phyloP scores from a whole-genome alignment of 37 sponge, comb jelly and placozoan genomes.

The Petrosia ficiformis region DNA sequence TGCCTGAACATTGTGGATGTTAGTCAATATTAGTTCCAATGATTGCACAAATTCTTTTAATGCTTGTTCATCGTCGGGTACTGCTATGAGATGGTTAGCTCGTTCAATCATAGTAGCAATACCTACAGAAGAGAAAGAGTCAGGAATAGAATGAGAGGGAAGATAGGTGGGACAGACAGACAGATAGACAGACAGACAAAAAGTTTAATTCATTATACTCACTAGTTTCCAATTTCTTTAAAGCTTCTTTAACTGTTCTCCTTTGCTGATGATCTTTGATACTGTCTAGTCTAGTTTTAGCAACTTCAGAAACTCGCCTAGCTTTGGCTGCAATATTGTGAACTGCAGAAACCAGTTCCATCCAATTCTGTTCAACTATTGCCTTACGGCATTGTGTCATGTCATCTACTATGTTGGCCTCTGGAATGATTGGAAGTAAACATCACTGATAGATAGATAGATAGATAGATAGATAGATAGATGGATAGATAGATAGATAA shows the following conservation, averaged over 20 bases:
- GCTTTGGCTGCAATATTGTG: constrained; percentile 49
- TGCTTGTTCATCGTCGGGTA: constrained; percentile 3
- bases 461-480: too few species aligned
- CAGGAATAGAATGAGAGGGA: too few species aligned
- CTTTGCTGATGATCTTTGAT: constrained; percentile 44
- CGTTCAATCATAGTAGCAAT: constrained; percentile 19
- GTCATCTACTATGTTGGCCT: constrained; percentile 69
- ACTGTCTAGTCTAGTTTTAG: constrained; percentile 18
- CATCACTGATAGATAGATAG: not conserved
- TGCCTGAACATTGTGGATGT: constrained; percentile 31
- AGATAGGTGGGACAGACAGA: too few species aligned
- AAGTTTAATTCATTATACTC: too few species aligned
- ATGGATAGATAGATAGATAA: too few species aligned
- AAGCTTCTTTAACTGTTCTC: constrained; percentile 29
- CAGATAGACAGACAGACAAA: too few species aligned
- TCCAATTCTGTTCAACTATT: constrained; percentile 27
- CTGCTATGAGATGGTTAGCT: constrained; percentile 6
- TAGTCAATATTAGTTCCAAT: constrained; percentile 18
- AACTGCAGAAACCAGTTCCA: constrained; percentile 32
- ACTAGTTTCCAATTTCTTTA: constrained; percentile 58
- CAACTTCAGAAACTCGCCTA: constrained; percentile 51
- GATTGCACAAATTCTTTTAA: constrained; percentile 13
- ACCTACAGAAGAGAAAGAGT: too few species aligned
- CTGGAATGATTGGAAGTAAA: constrained; percentile 19
- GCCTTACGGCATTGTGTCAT: constrained; percentile 70